Conservation (phyloP, 1,140 invertebrate genomes). For the Pseudobourletiella spinata region DNA sequence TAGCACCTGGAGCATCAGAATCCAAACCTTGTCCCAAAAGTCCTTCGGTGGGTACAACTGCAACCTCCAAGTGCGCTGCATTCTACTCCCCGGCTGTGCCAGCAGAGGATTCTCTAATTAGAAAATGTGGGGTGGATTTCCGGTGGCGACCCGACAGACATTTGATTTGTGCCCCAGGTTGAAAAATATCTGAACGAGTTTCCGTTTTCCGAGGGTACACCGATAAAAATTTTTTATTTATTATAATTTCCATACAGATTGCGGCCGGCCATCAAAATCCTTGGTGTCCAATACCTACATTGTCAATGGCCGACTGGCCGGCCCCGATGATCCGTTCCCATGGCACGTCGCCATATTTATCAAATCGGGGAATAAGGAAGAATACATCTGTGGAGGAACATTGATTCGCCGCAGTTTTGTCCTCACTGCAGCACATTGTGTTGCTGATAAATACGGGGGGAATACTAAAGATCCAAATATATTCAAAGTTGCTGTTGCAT, state of each 20-base stretch:
- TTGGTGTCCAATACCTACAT: not conserved
- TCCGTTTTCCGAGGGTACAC: too few relatives aligned
- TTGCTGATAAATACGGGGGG: not conserved
- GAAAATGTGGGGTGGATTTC: not conserved
- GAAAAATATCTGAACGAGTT: not conserved
- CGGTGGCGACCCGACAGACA: not conserved
- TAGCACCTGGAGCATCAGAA: too few relatives aligned
- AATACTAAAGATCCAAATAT: not conserved
- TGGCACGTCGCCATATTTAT: not conserved
- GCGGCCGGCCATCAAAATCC: not conserved
- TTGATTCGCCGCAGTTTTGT: not conserved
- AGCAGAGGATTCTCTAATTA: not conserved
- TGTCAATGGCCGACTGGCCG: not conserved
- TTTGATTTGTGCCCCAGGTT: not conserved
- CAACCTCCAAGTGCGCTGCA: not conserved
- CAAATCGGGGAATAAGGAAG: not conserved
- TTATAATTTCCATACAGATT: too few relatives aligned
- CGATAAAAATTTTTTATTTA: too few relatives aligned
- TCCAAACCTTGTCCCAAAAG: too few relatives aligned
- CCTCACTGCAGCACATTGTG: constrained; percentile 16
- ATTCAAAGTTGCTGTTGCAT: constrained; percentile 7
- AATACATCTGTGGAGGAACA: constrained; percentile 18
- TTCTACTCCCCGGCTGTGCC: not conserved
- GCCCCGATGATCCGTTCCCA: not conserved
- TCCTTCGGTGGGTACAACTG: not conserved